Percentiles rank a stretch among this genome's conserved stretches.
Evolutionary conservation across 2,797 vertebrate species (phyloP).

Genomic region (Anabas testudineus): DNA sequence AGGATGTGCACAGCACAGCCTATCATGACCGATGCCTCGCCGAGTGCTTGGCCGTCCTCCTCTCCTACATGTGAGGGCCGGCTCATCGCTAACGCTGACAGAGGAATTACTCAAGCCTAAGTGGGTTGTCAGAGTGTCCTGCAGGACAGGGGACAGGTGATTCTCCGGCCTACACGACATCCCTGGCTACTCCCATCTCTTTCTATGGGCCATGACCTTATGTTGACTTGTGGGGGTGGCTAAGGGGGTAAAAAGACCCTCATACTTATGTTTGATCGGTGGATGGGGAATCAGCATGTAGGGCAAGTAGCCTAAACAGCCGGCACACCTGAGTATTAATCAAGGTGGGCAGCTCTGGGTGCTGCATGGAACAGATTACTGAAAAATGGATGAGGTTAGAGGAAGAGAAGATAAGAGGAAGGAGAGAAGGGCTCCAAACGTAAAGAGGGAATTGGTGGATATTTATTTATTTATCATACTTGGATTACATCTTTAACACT

Average conservation of each 20-base stretch:
- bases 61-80: slow-evolving; percentile 34
- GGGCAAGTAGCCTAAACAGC: slow-evolving; percentile 67
- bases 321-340: slow-evolving; percentile 79
- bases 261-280: slow-evolving; percentile 49
- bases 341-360: slow-evolving; percentile 67
- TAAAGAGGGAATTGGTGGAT: slow-evolving; percentile 2
- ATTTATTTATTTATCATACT: slow-evolving; percentile 26
- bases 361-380: slow-evolving; percentile 75
- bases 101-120: slow-evolving; percentile 77
- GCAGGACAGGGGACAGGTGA: slow-evolving; percentile 69
- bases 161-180: slow-evolving; percentile 36
- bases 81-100: slow-evolving; percentile 70
- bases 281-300: slow-evolving; percentile 37
- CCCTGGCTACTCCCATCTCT: slow-evolving; percentile 22
- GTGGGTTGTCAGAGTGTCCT: slow-evolving; percentile 72
- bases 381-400: slow-evolving; percentile 82
- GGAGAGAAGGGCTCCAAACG: slow-evolving; percentile 8
- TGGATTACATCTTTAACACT: slow-evolving; percentile 20
- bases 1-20: slow-evolving; percentile 40
- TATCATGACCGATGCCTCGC: slow-evolving; percentile 61
- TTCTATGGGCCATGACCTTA: slow-evolving; percentile 65
- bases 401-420: not conserved
- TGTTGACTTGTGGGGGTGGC: slow-evolving; percentile 52
- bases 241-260: slow-evolving; percentile 27
- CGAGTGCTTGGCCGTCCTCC: slow-evolving; percentile 27